Evolutionary conservation across 2,797 vertebrate species (phyloP).

Genomic region (Myotis pilosus): DNA sequence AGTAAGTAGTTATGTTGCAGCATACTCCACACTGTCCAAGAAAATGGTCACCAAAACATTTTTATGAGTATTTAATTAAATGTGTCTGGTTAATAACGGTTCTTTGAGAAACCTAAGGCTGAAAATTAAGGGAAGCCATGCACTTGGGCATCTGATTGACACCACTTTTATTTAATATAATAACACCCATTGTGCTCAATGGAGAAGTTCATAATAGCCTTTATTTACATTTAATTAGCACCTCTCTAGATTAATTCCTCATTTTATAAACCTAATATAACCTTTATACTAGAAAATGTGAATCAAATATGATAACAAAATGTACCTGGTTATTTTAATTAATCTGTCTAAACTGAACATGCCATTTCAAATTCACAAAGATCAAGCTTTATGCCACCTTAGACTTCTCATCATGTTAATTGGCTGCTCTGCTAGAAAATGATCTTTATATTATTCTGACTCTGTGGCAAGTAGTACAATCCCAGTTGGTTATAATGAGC

Average conservation of each 20-base stretch:
- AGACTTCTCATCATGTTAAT: constrained; percentile 76
- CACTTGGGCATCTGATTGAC: constrained; percentile 74
- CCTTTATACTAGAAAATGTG: constrained; percentile 77
- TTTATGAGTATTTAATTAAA: constrained; percentile 61
- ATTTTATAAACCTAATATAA: constrained; percentile 81
- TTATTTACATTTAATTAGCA: constrained; percentile 83
- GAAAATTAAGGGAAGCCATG: constrained; percentile 65
- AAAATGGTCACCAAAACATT: constrained; percentile 38
- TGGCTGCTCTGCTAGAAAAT: constrained; percentile 66
- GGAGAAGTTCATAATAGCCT: constrained; percentile 79
- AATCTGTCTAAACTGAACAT: constrained; percentile 80
- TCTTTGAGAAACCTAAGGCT: constrained; percentile 51
- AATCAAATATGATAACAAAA: constrained; percentile 76
- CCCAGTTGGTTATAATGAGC: constrained; percentile 27
- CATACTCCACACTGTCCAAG: neutral
- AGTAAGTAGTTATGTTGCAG: neutral
- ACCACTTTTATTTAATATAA: constrained; percentile 75
- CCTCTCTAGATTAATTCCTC: constrained; percentile 79
- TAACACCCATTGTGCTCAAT: constrained; percentile 71
- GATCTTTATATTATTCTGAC: constrained; percentile 58
- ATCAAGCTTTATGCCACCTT: constrained; percentile 75
- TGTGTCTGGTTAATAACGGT: constrained; percentile 44
- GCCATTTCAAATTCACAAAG: constrained; percentile 79
- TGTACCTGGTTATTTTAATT: constrained; percentile 82
- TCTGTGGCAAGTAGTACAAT: constrained; percentile 40